These are phyloP conservation scores for Eupithecia tripunctaria DNA, from an alignment of 2,888 invertebrate genomes.

Conservation along the genomic window DNA sequence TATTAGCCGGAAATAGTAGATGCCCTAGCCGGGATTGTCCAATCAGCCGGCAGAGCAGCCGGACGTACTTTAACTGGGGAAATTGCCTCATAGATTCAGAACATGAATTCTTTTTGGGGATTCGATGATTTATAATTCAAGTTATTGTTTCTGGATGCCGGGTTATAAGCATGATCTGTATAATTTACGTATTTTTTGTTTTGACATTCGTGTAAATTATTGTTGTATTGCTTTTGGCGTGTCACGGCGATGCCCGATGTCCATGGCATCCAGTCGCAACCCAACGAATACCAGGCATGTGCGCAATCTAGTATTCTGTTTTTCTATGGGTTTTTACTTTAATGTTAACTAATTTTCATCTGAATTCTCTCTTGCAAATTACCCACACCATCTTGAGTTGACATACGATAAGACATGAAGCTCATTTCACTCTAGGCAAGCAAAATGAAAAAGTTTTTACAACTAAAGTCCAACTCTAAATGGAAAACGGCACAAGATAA, in stretches of 20 bases:
- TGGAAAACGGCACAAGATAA: conserved; percentile 12
- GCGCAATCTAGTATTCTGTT: not conserved
- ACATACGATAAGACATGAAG: not conserved
- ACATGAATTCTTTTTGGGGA: conserved; percentile 39
- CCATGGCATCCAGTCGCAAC: no score
- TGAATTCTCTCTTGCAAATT: not conserved
- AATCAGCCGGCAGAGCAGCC: conserved; percentile 40
- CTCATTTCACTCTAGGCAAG: not conserved
- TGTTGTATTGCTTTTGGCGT: not conserved
- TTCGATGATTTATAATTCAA: conserved; percentile 34
- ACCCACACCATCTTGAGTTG: not conserved
- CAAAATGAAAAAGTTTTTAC: conserved; percentile 6
- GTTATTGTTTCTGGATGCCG: conserved; percentile 30
- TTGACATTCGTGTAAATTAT: not conserved
- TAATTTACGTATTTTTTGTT: not conserved
- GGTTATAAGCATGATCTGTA: conserved; percentile 20
- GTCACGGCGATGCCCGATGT: not conserved
- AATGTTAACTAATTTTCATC: not conserved
- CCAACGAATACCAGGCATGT: no score
- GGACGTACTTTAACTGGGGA: conserved; percentile 38
- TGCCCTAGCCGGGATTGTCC: conserved; percentile 36
- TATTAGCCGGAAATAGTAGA: conserved; percentile 13
- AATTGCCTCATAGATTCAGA: conserved; percentile 45
- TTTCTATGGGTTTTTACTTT: not conserved
- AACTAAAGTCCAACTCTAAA: conserved; percentile 9